Evolutionary conservation across 2,113 vertebrate genomes (phyloP).

Genomic region (Carettochelys insculpta): DNA sequence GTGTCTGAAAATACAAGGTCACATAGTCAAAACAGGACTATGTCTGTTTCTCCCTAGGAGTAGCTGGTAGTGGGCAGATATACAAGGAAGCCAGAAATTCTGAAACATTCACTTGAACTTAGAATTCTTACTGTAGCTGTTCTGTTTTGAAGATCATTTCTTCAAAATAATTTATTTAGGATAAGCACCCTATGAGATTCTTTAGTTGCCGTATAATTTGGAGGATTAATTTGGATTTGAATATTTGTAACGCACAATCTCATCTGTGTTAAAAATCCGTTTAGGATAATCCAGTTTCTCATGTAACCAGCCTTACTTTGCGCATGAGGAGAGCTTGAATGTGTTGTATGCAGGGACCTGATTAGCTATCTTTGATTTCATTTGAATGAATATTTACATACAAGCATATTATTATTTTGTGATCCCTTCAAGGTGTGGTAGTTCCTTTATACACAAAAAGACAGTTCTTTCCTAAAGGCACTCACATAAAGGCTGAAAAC

Average conservation of each 20-base stretch:
- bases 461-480: neutral
- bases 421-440: neutral
- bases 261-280: neutral
- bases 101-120: neutral
- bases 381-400: neutral
- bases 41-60: neutral
- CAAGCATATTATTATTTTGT: neutral
- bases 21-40: neutral
- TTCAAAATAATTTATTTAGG: neutral
- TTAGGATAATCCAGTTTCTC: neutral
- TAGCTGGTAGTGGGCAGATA: neutral
- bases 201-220: neutral
- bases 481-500: fast-evolving
- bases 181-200: neutral
- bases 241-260: neutral
- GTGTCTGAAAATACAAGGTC: neutral
- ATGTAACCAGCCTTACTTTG: neutral
- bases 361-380: neutral
- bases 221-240: neutral
- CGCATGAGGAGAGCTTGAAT: neutral
- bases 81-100: neutral
- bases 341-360: too few relatives aligned
- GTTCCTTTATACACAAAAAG: neutral
- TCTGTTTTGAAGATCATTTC: neutral
- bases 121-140: neutral